Conservation (phyloP, 1,140 invertebrate genomes). For the Philaenus spumarius region DNA sequence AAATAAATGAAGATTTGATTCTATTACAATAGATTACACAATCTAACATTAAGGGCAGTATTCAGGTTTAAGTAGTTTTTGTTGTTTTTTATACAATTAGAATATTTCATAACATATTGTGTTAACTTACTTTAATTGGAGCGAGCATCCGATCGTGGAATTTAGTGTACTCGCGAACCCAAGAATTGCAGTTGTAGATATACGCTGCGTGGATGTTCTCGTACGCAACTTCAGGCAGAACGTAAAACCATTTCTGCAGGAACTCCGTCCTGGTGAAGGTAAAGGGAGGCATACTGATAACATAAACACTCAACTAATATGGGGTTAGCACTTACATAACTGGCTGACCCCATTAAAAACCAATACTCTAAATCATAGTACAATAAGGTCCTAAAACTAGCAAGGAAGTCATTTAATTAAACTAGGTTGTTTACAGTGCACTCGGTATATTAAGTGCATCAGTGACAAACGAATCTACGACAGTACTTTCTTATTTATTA, state of each 20-base stretch:
- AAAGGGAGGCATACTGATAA: too few relatives aligned
- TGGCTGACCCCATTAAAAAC: too few relatives aligned
- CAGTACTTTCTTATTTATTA: too few relatives aligned
- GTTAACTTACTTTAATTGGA: constrained; percentile 64
- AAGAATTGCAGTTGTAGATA: constrained; percentile 97
- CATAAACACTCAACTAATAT: too few relatives aligned
- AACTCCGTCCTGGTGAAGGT: constrained; percentile 73
- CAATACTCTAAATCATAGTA: too few relatives aligned
- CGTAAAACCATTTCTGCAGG: constrained; percentile 95
- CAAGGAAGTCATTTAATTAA: too few relatives aligned
- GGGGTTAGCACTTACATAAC: too few relatives aligned
- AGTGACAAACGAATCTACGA: too few relatives aligned
- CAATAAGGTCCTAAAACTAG: too few relatives aligned
- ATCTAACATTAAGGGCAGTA: neutral
- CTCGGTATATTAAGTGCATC: too few relatives aligned
- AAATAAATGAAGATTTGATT: neutral
- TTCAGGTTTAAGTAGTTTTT: neutral
- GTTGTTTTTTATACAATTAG: neutral
- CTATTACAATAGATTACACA: neutral
- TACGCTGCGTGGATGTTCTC: constrained; percentile 89
- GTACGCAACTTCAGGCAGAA: constrained; percentile 90
- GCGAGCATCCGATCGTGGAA: constrained; percentile 90
- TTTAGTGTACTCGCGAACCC: constrained; percentile 96
- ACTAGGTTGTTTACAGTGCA: too few relatives aligned
- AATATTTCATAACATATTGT: neutral